Evolutionary conservation across 2,888 invertebrate genomes (phyloP).

Genomic region (Pheosia tremula): DNA sequence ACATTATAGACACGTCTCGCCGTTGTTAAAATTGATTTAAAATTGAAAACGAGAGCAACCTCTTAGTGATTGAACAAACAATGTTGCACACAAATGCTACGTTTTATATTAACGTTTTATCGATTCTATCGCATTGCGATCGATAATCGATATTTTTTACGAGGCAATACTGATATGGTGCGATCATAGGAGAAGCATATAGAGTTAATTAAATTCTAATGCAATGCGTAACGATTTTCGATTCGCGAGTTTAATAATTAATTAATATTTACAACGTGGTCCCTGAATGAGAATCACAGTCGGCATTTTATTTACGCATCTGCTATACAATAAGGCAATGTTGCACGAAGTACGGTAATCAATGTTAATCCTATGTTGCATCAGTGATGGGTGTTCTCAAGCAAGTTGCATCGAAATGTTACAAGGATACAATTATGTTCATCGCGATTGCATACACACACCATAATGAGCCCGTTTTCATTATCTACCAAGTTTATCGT

Average conservation of each 20-base stretch:
- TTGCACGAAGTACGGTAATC: constrained; percentile 34
- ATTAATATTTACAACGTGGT: not conserved
- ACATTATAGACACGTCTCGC: not conserved
- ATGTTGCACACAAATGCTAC: not conserved
- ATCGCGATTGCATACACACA: constrained; percentile 51
- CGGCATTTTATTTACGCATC: not conserved
- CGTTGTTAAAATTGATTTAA: not conserved
- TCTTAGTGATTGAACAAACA: not conserved
- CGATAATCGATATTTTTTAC: constrained; percentile 3
- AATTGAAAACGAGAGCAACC: not conserved
- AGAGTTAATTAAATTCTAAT: constrained; percentile 2
- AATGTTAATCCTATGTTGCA: constrained; percentile 40
- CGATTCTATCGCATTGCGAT: not conserved
- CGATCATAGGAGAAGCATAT: constrained; percentile 4
- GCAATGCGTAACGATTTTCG: not conserved
- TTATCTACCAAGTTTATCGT: constrained; percentile 43
- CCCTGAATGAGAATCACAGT: not conserved
- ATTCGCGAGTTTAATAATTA: not conserved
- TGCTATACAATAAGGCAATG: constrained; percentile 16
- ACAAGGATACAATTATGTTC: constrained; percentile 59
- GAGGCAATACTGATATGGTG: not conserved
- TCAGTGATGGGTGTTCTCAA: constrained; percentile 40
- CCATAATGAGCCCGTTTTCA: constrained; percentile 45
- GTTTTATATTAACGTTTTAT: not conserved
- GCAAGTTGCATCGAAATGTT: constrained; percentile 57